phyloP scores from a whole-genome alignment of 2,797 vertebrate species.

The Onychomys torridus region DNA sequence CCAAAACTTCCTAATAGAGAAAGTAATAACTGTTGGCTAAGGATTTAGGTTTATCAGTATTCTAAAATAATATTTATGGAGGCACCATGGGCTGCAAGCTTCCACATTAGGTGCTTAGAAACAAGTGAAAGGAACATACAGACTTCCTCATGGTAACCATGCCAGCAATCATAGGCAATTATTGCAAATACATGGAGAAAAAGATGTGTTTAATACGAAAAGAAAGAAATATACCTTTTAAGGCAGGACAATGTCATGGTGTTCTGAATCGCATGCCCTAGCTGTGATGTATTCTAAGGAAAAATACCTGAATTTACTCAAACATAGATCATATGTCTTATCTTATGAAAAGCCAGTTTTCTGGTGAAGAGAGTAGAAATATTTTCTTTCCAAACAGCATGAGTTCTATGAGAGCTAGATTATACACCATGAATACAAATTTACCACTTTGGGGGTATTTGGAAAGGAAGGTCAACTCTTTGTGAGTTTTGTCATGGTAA shows the following conservation, averaged over 20 bases:
- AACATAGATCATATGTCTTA: conserved; percentile 51
- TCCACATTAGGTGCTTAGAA: conserved; percentile 50
- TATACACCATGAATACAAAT: conserved; percentile 13
- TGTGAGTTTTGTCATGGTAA: not conserved
- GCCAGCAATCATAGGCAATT: conserved; percentile 40
- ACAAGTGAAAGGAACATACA: not conserved
- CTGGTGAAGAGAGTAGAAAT: conserved; percentile 45
- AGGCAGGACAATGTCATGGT: conserved; percentile 30
- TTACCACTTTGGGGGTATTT: not conserved
- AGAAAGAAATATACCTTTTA: conserved; percentile 20
- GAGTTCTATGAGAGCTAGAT: conserved; percentile 2
- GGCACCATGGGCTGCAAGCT: not conserved
- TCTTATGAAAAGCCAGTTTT: conserved; percentile 66
- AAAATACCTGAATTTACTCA: conserved; percentile 70
- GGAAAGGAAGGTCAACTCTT: conserved; percentile 31
- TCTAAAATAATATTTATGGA: conserved; percentile 48
- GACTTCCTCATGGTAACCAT: not conserved
- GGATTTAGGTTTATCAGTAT: conserved; percentile 59
- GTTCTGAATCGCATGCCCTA: conserved; percentile 44
- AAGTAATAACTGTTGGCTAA: not conserved
- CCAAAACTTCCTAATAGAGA: not conserved
- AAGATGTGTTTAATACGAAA: conserved; percentile 38
- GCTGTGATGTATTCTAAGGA: conserved; percentile 49
- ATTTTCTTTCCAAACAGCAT: conserved; percentile 67
- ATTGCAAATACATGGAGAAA: not conserved